Conservation (phyloP, 2,888 invertebrate species). For the Standfussiana lucernea region DNA sequence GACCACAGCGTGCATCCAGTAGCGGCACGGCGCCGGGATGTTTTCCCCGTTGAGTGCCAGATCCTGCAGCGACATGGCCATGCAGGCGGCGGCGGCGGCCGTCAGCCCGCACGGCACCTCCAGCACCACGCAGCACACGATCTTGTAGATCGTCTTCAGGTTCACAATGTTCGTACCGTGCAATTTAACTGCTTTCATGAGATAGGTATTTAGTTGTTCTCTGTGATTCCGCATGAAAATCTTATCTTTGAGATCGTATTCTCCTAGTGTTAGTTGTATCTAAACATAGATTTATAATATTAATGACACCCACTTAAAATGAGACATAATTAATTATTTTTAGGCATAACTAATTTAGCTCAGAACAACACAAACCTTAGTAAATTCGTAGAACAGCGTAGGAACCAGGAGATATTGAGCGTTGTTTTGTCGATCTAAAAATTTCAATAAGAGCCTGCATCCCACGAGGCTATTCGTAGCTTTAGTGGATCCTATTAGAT, state of each 20-base stretch:
- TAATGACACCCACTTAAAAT: background rate
- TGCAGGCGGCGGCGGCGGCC: conserved; percentile 90
- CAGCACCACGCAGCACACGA: conserved; percentile 89
- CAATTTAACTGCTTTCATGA: conserved; percentile 80
- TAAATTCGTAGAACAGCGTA: conserved; percentile 84
- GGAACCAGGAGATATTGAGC: conserved; percentile 86
- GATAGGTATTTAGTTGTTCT: conserved; percentile 84
- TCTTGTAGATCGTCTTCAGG: conserved; percentile 89
- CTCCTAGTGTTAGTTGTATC: conserved; percentile 82
- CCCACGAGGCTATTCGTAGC: conserved; percentile 88
- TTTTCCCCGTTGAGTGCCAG: conserved; percentile 83
- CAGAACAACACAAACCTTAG: conserved; percentile 76
- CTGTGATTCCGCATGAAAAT: conserved; percentile 87
- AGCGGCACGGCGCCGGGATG: conserved; percentile 78
- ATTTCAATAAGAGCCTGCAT: conserved; percentile 88
- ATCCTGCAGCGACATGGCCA: conserved; percentile 92
- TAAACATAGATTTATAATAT: conserved; percentile 57
- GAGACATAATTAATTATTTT: background rate
- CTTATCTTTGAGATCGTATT: conserved; percentile 86
- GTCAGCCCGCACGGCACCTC: conserved; percentile 92
- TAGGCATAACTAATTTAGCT: background rate
- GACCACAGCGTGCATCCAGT: conserved; percentile 91
- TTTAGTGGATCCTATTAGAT: conserved; percentile 86
- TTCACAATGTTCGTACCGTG: conserved; percentile 87
- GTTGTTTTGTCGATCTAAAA: conserved; percentile 90